A percentile compares a stretch with the other conserved stretches of the same genome.
These are phyloP conservation scores for Rosalia funebris DNA, from an alignment of 2,888 invertebrate genomes.

Conservation along the genomic window DNA sequence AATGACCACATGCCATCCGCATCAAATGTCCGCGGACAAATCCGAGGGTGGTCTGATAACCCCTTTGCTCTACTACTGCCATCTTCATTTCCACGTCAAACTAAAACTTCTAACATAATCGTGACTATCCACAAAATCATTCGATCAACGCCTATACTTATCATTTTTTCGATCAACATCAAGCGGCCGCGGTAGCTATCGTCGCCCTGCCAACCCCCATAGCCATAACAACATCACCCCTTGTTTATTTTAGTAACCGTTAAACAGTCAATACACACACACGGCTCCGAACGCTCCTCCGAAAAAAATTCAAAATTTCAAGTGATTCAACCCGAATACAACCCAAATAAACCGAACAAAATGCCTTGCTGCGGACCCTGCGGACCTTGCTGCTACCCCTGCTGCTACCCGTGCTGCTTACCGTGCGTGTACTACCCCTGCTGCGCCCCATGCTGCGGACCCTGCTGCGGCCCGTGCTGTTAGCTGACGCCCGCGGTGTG, in stretches of 20 bases:
- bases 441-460: background rate
- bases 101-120: background rate
- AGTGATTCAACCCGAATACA: background rate
- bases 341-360: background rate
- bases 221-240: background rate
- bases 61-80: too few species aligned
- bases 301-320: background rate
- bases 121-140: too few species aligned
- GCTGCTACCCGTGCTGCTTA: background rate
- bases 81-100: background rate
- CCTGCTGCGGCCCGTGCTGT: slow-evolving; percentile 1
- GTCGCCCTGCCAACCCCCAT: background rate
- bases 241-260: slow-evolving; percentile 2
- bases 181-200: too few species aligned
- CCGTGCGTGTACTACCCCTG: background rate
- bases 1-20: too few species aligned
- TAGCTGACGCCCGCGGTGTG: background rate
- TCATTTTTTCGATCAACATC: too few species aligned
- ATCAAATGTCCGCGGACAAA: too few species aligned
- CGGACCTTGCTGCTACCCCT: background rate
- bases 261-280: background rate
- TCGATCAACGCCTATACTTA: too few species aligned
- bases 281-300: background rate
- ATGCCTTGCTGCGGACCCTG: slow-evolving; percentile 3
- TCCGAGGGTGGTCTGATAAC: too few species aligned